Evolutionary conservation across 2,113 vertebrate genomes (phyloP).

Genomic region (Centropristis striata): DNA sequence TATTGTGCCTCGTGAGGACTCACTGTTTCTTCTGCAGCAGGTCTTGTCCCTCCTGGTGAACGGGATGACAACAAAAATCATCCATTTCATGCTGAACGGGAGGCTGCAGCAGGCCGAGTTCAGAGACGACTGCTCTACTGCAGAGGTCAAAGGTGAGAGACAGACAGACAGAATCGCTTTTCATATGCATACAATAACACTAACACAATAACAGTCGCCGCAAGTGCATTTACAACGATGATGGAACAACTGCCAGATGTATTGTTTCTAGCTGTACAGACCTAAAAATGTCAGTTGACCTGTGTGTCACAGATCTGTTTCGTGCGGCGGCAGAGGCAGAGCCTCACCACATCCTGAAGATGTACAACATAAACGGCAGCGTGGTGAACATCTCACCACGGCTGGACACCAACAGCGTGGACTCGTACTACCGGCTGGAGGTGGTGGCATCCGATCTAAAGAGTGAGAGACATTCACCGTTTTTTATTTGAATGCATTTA

Average conservation of each 20-base stretch:
- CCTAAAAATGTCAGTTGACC: no score
- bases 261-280: no score
- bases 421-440: constrained; percentile 73
- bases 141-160: constrained; percentile 75
- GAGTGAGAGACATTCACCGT: constrained; percentile 42
- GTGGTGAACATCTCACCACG: constrained; percentile 77
- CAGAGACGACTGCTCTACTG: constrained; percentile 55
- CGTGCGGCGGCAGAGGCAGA: constrained; percentile 73
- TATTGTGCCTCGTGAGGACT: no score
- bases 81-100: constrained; percentile 75
- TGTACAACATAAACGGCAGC: constrained; percentile 70
- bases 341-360: constrained; percentile 79
- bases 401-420: constrained; percentile 70
- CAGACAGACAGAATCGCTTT: no score
- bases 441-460: constrained; percentile 74
- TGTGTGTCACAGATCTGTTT: constrained; percentile 70
- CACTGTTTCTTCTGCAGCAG: neutral
- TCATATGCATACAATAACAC: no score
- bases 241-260: no score
- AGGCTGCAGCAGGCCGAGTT: constrained; percentile 74
- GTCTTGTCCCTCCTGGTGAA: constrained; percentile 5
- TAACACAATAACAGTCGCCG: no score
- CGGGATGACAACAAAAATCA: constrained; percentile 68
- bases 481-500: no score
- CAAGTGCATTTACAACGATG: no score